phyloP scores from a whole-genome alignment of 2,797 vertebrate species.

The Chelon auratus region DNA sequence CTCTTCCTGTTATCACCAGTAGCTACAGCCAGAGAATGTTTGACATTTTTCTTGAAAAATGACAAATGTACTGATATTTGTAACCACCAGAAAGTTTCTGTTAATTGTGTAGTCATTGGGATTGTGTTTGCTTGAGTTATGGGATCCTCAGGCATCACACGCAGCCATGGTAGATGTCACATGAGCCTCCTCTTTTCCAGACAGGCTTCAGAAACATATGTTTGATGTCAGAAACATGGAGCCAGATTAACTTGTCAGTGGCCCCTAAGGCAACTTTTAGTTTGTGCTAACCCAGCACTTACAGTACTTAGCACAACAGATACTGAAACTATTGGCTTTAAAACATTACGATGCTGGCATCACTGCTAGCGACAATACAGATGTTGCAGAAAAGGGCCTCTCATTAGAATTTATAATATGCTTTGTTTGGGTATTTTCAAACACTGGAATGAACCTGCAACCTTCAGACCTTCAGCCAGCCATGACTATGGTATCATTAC shows the following conservation, averaged over 20 bases:
- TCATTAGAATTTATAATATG: background rate
- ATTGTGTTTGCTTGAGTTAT: background rate
- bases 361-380: no score
- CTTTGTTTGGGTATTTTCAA: background rate
- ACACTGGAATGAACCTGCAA: background rate
- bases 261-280: background rate
- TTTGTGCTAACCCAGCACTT: no score
- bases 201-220: background rate
- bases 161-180: no score
- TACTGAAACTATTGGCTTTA: no score
- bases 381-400: background rate
- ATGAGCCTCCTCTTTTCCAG: no score
- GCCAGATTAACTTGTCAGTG: background rate
- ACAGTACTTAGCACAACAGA: no score
- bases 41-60: no score
- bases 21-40: no score
- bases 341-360: no score
- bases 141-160: background rate
- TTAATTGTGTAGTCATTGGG: background rate
- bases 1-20: background rate
- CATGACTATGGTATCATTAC: background rate
- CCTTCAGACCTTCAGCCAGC: background rate
- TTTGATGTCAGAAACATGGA: background rate
- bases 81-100: no score
- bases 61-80: no score